phyloP scores from a whole-genome alignment of 2,888 invertebrate species.

The Augochlorella aurata region DNA sequence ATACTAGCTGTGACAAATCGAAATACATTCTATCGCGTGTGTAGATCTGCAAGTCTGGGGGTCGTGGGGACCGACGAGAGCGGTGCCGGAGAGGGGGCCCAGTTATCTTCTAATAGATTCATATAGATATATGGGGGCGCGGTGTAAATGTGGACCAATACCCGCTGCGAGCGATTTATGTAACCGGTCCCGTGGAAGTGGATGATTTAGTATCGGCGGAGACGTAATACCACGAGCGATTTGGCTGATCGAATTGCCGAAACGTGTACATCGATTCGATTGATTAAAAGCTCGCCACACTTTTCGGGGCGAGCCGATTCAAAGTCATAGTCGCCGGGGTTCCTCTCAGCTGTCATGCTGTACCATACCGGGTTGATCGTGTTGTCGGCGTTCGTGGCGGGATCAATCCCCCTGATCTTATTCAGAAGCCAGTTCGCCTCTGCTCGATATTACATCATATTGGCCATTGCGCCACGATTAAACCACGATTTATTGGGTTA shows the following conservation, averaged over 20 bases:
- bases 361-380: slow-evolving; percentile 22
- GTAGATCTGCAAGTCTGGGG: slow-evolving; percentile 52
- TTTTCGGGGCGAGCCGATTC: slow-evolving; percentile 63
- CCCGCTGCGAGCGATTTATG: slow-evolving; percentile 53
- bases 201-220: slow-evolving; percentile 71
- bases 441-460: slow-evolving; percentile 25
- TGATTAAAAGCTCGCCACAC: slow-evolving; percentile 73
- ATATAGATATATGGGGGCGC: slow-evolving; percentile 30
- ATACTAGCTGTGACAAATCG: slow-evolving; percentile 71
- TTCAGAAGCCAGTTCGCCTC: slow-evolving; percentile 47
- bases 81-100: neutral
- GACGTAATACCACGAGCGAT: slow-evolving; percentile 75
- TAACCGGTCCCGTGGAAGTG: slow-evolving; percentile 42
- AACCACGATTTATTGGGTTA: slow-evolving; percentile 16
- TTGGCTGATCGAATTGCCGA: slow-evolving; percentile 74
- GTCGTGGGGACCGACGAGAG: neutral
- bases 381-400: slow-evolving; percentile 47
- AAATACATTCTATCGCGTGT: slow-evolving; percentile 69
- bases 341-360: neutral
- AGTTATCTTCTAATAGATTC: slow-evolving; percentile 67
- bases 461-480: slow-evolving; percentile 7
- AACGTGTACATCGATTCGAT: slow-evolving; percentile 69
- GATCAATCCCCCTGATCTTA: slow-evolving; percentile 52
- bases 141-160: slow-evolving; percentile 33
- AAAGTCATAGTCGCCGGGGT: slow-evolving; percentile 61